Evolutionary conservation across 2,797 vertebrate genomes (phyloP), one percentile per base, ranked within the genome.

Genomic region (Anas bahamensis): DNA sequence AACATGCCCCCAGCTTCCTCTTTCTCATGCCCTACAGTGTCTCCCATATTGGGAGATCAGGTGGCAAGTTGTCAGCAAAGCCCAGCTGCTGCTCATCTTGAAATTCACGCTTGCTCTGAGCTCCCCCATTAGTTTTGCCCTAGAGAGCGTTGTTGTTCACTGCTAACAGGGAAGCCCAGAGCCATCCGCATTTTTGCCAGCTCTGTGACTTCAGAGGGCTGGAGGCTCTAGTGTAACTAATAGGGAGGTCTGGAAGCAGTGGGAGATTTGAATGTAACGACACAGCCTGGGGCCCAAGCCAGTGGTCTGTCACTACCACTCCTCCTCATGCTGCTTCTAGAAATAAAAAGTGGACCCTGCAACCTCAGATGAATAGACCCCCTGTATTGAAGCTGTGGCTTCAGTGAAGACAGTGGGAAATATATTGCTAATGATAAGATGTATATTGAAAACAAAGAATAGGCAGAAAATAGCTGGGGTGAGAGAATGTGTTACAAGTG

Each of bases 291-390:
- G 88, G 95, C 68, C 13, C 0, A 11, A 96, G 93, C 96, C 96
- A 96, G 96, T 95, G 89, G 87, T 93, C 93, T 97, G 96, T 97
- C 97, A 96, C 74, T 96, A 46, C 61, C 2, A 1, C 81, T 97
- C 39, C 87, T 90, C 59, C 89, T 95, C 96, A 94, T 3, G 26
- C 83, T 69, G 63, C 52, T 92, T n/a, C 71, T 66, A 73, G 71
- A 64, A 75, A 44, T 17, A 24, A 33, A 13, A 21, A 89, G 71
- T 11, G 42, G 64, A 61, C 31, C 18, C 79, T 88, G 76, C 65
- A 90, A 11, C 14, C 60, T 55, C 3, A 6, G 17, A 56, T 39
- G 46, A 66, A 10, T 12, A 87, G 42, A 70, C 3, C 2, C 50
- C 29, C 16, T 31, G 35, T 50, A 6, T 23, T 23, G 53, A 64